Conservation (phyloP, 1,140 invertebrate species). For the Papilio polytes region DNA sequence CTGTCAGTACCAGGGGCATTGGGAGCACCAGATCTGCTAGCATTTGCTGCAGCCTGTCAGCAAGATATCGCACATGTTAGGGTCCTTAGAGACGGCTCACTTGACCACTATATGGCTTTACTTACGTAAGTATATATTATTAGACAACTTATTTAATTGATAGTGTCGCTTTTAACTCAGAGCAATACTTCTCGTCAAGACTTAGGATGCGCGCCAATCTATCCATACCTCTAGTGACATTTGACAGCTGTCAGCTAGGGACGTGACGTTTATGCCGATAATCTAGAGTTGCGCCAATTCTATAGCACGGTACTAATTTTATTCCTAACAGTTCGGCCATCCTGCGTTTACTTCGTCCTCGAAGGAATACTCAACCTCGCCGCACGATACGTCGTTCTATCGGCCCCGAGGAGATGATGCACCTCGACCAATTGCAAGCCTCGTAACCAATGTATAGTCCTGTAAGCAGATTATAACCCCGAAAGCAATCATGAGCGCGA, state of each 20-base stretch:
- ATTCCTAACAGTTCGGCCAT: background rate
- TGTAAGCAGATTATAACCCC: background rate
- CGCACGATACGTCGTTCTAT: background rate
- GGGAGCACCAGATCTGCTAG: slow-evolving; percentile 96
- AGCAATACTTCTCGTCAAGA: no score
- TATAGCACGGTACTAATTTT: background rate
- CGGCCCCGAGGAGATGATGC: background rate
- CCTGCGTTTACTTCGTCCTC: background rate
- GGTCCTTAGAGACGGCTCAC: slow-evolving; percentile 93
- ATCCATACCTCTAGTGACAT: no score
- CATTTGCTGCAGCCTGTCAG: slow-evolving; percentile 97
- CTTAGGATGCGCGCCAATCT: no score
- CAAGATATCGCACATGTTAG: slow-evolving; percentile 95
- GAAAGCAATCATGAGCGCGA: background rate
- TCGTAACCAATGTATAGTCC: background rate
- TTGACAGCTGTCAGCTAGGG: no score
- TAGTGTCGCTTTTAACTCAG: no score
- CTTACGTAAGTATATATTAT: slow-evolving; percentile 90
- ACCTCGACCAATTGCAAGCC: background rate
- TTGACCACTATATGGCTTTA: slow-evolving; percentile 99
- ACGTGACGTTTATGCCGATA: no score
- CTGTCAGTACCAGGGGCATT: slow-evolving; percentile 96
- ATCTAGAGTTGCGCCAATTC: no score
- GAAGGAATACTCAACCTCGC: background rate
- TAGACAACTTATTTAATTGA: no score